phyloP scores from a whole-genome alignment of 2,888 invertebrate species.

The Iphiclides podalirius region DNA sequence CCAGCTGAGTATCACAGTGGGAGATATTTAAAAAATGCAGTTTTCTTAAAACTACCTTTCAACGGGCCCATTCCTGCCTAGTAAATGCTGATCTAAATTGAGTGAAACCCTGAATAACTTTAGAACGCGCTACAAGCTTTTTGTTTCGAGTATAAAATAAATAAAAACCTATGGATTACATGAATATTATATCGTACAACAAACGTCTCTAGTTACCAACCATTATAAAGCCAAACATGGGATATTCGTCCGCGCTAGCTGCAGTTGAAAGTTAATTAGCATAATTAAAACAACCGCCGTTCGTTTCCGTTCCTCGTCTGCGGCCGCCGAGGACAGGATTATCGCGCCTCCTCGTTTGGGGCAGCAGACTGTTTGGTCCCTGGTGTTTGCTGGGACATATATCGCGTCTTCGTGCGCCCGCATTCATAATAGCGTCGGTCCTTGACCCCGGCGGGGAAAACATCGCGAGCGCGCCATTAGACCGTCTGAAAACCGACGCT shows the following conservation, averaged over 20 bases:
- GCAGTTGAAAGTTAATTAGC: slow-evolving; percentile 19
- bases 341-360: too few relatives aligned
- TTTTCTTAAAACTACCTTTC: not conserved
- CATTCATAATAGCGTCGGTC: slow-evolving; percentile 67
- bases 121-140: too few relatives aligned
- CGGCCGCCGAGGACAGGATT: slow-evolving; percentile 27
- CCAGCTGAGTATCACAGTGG: slow-evolving; percentile 5
- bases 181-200: too few relatives aligned
- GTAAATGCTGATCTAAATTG: not conserved
- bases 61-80: not conserved
- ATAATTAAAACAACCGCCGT: slow-evolving; percentile 18
- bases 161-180: too few relatives aligned
- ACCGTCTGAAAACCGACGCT: slow-evolving; percentile 17
- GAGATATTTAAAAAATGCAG: slow-evolving; percentile 15
- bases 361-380: slow-evolving; percentile 60
- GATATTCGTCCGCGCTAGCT: not conserved
- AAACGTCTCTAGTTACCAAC: too few relatives aligned
- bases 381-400: slow-evolving; percentile 67
- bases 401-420: slow-evolving; percentile 67
- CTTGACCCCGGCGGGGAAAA: slow-evolving; percentile 61
- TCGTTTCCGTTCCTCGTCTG: slow-evolving; percentile 17
- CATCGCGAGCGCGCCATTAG: too few relatives aligned
- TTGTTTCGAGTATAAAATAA: too few relatives aligned
- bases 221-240: too few relatives aligned
- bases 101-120: not conserved